These are phyloP conservation scores for Meghimatium bilineatum DNA, from an alignment of 2,888 invertebrate genomes.

Conservation along the genomic window DNA sequence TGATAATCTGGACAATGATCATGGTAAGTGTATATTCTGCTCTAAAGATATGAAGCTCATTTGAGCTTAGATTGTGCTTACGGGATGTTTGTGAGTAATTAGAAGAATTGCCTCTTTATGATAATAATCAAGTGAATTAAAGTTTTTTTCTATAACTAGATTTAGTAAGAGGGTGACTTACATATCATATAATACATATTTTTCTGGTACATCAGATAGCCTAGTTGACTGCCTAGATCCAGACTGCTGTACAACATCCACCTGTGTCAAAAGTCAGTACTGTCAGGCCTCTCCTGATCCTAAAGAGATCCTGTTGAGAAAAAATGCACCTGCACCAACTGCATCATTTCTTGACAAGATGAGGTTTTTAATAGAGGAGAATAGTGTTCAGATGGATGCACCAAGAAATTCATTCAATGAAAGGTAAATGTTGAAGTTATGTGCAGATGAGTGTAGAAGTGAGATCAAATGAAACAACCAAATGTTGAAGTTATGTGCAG, in stretches of 20 bases:
- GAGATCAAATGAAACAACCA: not conserved
- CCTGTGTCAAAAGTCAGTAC: conserved; percentile 93
- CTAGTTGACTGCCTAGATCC: conserved; percentile 99
- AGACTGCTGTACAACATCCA: conserved; percentile 93
- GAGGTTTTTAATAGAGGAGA: conserved; percentile 98
- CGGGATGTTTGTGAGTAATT: not conserved
- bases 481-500: not conserved
- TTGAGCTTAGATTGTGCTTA: not conserved
- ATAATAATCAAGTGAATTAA: not conserved
- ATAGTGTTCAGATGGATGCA: conserved; percentile 98
- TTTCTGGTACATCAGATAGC: conserved; percentile 85
- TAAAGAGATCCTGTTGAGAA: conserved; percentile 94
- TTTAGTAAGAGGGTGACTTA: not conserved
- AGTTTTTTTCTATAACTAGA: not conserved
- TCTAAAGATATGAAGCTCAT: not conserved
- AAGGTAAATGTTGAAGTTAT: conserved; percentile 82
- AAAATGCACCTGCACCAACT: conserved; percentile 96
- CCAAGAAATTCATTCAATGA: conserved; percentile 98
- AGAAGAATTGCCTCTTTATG: not conserved
- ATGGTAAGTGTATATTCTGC: conserved; percentile 82
- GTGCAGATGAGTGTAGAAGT: not conserved
- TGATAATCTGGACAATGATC: conserved; percentile 97
- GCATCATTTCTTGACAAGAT: conserved; percentile 98
- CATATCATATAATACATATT: not conserved
- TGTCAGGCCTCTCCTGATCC: conserved; percentile 97